Evolutionary conservation across 1,140 invertebrate species (phyloP), one percentile per base, ranked within the genome.

Genomic region (Rhynchophorus ferrugineus): DNA sequence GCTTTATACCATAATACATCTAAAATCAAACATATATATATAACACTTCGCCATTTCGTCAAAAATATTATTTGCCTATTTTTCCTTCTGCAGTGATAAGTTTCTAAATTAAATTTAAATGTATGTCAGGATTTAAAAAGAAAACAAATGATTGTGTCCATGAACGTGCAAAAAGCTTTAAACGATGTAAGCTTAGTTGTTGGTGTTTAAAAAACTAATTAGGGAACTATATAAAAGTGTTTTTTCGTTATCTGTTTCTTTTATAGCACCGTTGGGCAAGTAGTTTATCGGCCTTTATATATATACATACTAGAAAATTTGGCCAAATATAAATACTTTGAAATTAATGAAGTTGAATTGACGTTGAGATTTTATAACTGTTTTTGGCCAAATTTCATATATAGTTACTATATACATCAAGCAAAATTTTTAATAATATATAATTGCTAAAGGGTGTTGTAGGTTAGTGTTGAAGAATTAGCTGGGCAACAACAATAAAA

Each of bases 221-320:
- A 29, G 11, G 11, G 11, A 29, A 29, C 24, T 5, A 29, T 29
- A 11, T 29, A n/a, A n/a, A n/a, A n/a, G n/a, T n/a, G n/a, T n/a
- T n/a, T n/a, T n/a, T n/a, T n/a, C n/a, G n/a, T n/a, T n/a, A 6
- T 29, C 5, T 11, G 5, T 29, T 29, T 29, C 5, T 11, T 29
- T 29, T 11, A 29, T 5, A 11, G 11, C 24, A 29, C 24, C 24
- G 24, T 29, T 29, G 5, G 11, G 59, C 59, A 61, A 61, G 58
- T 61, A 60, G 61, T 62, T 56, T 49, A 56, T 51, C 52, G 61
- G 59, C 59, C 54, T 57, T 60, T 56, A 54, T 42, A 49, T 45
- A 24, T 56, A 54, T 42, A 49, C 43, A 24, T 43, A 9, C 11
- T 45, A 52, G 41, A 21, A 2, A 5, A 36, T 36, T 37, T 47